phyloP scores from a whole-genome alignment of 2,113 vertebrate genomes.

The Coturnix japonica region DNA sequence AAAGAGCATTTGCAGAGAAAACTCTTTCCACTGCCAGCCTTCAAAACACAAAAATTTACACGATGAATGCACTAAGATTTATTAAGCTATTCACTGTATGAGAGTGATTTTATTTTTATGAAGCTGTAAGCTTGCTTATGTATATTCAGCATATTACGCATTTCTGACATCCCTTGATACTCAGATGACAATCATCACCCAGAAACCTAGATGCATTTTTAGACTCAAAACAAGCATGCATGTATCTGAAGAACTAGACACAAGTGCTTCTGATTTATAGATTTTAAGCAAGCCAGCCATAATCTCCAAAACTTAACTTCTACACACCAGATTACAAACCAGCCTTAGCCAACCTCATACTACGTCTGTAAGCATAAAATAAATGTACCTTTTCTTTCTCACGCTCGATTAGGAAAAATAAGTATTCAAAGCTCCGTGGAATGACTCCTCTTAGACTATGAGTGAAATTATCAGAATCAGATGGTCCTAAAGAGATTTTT shows the following conservation, averaged over 20 bases:
- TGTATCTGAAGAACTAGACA: background rate
- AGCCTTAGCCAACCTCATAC: background rate
- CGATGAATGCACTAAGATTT: background rate
- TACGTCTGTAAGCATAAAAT: background rate
- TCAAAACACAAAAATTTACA: slow-evolving; percentile 34
- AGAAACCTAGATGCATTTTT: background rate
- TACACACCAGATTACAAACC: background rate
- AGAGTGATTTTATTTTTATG: background rate
- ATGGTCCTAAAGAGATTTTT: slow-evolving; percentile 83
- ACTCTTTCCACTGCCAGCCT: slow-evolving; percentile 88
- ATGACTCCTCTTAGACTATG: slow-evolving; percentile 94
- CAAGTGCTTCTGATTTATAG: background rate
- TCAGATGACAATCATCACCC: background rate
- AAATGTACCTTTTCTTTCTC: slow-evolving; percentile 89
- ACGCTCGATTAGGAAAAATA: slow-evolving; percentile 95
- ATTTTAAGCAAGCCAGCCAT: background rate
- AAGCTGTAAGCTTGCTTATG: background rate
- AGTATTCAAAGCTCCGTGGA: slow-evolving; percentile 95
- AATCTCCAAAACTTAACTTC: background rate
- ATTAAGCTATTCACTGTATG: background rate
- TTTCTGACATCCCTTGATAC: background rate
- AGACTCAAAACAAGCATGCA: background rate
- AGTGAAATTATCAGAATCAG: slow-evolving; percentile 92
- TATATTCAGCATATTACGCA: background rate
- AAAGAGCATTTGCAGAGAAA: slow-evolving; percentile 98